Conservation (phyloP, 2,888 invertebrate genomes). For the Steromphala cineraria region DNA sequence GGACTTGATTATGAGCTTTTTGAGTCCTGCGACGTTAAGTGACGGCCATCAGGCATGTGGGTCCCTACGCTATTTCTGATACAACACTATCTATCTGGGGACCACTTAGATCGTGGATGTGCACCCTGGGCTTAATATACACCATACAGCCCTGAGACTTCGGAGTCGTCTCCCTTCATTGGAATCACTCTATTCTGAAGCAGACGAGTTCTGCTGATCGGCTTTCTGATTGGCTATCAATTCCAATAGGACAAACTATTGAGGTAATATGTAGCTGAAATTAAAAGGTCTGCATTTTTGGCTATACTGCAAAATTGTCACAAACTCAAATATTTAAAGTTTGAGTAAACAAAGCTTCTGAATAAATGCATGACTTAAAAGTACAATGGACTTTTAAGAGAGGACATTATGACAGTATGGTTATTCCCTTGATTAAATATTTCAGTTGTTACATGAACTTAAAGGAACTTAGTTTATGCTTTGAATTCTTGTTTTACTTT, state of each 20-base stretch:
- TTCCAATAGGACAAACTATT: background rate
- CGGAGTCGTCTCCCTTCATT: background rate
- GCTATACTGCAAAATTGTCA: no score
- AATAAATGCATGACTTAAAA: no score
- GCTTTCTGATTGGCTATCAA: background rate
- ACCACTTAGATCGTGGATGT: background rate
- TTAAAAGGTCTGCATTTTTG: no score
- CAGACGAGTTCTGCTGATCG: no score
- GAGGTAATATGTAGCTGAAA: background rate
- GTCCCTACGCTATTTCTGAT: background rate
- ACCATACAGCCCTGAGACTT: background rate
- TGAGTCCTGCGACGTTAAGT: background rate
- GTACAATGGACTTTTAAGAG: no score
- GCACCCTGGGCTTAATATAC: constrained; percentile 4
- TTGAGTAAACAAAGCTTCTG: no score
- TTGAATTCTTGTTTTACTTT: no score
- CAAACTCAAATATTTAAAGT: no score
- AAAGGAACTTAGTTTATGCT: no score
- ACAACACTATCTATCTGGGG: background rate
- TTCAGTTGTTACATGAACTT: no score
- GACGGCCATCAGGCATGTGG: background rate
- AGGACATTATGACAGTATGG: no score
- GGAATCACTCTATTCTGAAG: background rate
- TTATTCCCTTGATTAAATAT: no score
- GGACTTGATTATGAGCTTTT: background rate